phyloP scores from a whole-genome alignment of 2,797 vertebrate species.

The Odontamblyopus rebecca region DNA sequence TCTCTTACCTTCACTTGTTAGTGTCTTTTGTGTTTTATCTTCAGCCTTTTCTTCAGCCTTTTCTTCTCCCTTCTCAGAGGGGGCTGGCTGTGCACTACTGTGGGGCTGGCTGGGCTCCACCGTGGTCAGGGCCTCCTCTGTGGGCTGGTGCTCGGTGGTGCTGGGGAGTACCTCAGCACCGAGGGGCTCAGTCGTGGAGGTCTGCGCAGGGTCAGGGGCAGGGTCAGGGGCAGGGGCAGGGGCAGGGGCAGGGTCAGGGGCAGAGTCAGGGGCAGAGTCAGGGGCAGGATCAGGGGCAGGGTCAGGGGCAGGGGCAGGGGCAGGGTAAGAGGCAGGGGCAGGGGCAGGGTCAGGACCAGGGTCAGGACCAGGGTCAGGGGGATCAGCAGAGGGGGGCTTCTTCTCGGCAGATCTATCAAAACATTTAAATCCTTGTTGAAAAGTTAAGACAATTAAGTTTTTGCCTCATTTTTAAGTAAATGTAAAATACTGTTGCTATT shows the following conservation, averaged over 20 bases:
- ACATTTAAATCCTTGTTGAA: too few species aligned
- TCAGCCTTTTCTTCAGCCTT: conserved; percentile 4
- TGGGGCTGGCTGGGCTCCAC: background rate
- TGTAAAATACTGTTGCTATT: too few species aligned
- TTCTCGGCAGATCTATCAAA: conserved; percentile 40
- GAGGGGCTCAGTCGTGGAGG: conserved; percentile 12
- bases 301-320: too few species aligned
- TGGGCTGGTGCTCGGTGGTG: fast-evolving
- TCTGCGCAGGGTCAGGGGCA: conserved; percentile 3
- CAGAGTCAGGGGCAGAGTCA: too few species aligned
- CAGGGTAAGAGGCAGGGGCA: too few species aligned
- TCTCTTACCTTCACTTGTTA: conserved; percentile 24
- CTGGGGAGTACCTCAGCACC: conserved; percentile 4
- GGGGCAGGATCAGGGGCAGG: too few species aligned
- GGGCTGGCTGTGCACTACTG: background rate
- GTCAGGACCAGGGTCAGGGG: background rate
- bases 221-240: too few species aligned
- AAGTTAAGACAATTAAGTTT: too few species aligned
- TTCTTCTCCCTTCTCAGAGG: background rate
- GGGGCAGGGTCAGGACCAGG: too few species aligned
- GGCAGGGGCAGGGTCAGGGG: too few species aligned
- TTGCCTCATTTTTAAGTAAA: too few species aligned
- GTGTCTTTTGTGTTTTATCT: conserved; percentile 9
- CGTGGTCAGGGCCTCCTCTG: background rate
- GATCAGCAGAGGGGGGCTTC: conserved; percentile 16